Evolutionary conservation across 2,113 vertebrate species (phyloP).

Genomic region (Patagioenas fasciata): DNA sequence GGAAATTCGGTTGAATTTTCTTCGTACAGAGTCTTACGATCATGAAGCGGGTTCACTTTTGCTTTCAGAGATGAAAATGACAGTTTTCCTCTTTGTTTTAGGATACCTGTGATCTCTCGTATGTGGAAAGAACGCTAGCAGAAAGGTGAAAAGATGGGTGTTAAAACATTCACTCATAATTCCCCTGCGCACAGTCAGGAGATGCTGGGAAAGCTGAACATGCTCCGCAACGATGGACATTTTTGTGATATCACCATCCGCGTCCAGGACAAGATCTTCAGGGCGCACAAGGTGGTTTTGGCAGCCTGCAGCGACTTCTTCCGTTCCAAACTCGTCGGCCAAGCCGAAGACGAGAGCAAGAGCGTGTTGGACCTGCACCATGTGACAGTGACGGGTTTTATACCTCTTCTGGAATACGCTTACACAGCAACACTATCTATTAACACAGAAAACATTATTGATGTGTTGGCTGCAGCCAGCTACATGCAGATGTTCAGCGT

Average conservation of each 20-base stretch:
- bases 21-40: not conserved
- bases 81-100: conserved; percentile 64
- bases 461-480: conserved; percentile 95
- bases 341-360: conserved; percentile 87
- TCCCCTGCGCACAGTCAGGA: conserved; percentile 91
- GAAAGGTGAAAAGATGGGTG: conserved; percentile 84
- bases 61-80: not conserved
- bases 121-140: conserved; percentile 68
- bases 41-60: not conserved
- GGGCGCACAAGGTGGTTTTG: conserved; percentile 91
- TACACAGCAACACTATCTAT: conserved; percentile 97
- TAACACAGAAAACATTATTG: conserved; percentile 98
- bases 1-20: not conserved
- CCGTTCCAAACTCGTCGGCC: conserved; percentile 88
- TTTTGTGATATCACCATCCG: conserved; percentile 93
- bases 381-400: conserved; percentile 95
- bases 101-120: conserved; percentile 63
- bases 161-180: conserved; percentile 93
- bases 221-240: conserved; percentile 88
- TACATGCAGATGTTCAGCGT: conserved; percentile 99
- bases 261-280: conserved; percentile 92
- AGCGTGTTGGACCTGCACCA: conserved; percentile 96
- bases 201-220: conserved; percentile 93
- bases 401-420: conserved; percentile 94
- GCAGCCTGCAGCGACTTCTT: conserved; percentile 94